phyloP scores from a whole-genome alignment of 1,140 invertebrate genomes.

The Drosophila nikananu region DNA sequence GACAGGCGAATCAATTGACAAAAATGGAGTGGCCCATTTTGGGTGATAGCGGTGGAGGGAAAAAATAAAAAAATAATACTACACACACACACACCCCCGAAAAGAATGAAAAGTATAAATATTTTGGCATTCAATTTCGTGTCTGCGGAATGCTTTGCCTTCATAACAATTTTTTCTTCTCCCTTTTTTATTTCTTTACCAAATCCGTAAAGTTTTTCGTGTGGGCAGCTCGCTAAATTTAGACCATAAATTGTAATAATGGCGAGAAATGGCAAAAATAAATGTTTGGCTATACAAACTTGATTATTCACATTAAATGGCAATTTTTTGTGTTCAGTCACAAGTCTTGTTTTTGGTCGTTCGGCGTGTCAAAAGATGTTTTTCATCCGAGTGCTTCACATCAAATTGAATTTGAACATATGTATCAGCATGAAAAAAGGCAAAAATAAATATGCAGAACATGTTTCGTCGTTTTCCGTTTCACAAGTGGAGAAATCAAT shows the following conservation, averaged over 20 bases:
- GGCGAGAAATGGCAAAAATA: conserved; percentile 31
- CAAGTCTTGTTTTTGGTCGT: conserved; percentile 2
- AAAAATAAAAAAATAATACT: conserved; percentile 19
- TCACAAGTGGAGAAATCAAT: conserved; percentile 12
- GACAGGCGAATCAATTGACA: conserved; percentile 83
- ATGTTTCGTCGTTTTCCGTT: conserved; percentile 10
- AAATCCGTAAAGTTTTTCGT: conserved; percentile 34
- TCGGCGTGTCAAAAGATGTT: conserved; percentile 15
- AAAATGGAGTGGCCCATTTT: conserved; percentile 75
- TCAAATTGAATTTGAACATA: conserved; percentile 36
- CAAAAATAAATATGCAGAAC: conserved; percentile 29
- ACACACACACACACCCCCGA: conserved; percentile 8
- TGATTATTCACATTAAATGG: conserved; percentile 37
- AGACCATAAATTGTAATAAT: conserved; percentile 37
- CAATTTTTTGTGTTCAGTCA: conserved; percentile 12
- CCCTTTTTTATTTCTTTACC: conserved; percentile 20
- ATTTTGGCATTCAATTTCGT: conserved; percentile 39
- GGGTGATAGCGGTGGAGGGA: conserved; percentile 12
- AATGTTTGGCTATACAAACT: conserved; percentile 37
- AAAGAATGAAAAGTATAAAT: conserved; percentile 48
- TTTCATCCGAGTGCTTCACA: conserved; percentile 8
- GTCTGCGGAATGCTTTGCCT: conserved; percentile 26
- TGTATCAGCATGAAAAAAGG: conserved; percentile 3
- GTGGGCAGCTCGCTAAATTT: conserved; percentile 35
- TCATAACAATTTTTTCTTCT: conserved; percentile 8